These are phyloP conservation scores for Dascillus cervinus DNA, from an alignment of 2,888 invertebrate species.

Conservation along the genomic window DNA sequence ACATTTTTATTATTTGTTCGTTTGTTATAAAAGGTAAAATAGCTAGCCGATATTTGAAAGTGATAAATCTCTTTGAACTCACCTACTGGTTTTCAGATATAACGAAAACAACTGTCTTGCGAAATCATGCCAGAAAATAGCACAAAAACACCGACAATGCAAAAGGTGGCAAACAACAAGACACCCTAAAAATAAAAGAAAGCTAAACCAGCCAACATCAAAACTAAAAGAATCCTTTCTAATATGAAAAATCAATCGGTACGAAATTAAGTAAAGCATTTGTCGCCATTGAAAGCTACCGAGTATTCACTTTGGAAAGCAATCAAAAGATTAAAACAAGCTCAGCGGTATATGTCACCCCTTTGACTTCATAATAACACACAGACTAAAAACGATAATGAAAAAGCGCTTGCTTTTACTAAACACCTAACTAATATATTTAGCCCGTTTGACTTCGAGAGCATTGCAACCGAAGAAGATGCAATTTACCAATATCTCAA, in stretches of 20 bases:
- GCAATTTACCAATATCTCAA: conserved; percentile 3
- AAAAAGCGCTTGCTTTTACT: conserved; percentile 1
- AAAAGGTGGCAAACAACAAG: conserved; percentile 1
- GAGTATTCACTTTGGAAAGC: conserved; percentile 1
- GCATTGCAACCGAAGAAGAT: conserved; percentile 1
- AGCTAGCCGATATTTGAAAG: no score
- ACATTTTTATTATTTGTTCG: no score
- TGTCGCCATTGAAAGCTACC: conserved; percentile 1
- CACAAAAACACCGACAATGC: conserved; percentile 2
- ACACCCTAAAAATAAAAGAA: conserved; percentile 1
- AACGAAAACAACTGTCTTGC: no score
- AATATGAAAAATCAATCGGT: no score
- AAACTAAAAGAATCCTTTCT: conserved; percentile 1
- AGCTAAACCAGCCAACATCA: not conserved
- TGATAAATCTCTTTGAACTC: no score
- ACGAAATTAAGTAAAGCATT: not conserved
- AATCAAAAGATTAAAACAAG: conserved; percentile 1
- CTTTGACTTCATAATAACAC: no score
- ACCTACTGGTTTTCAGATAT: no score
- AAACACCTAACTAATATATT: conserved; percentile 1
- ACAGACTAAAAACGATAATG: conserved; percentile 2
- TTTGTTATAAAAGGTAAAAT: no score
- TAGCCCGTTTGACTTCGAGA: conserved; percentile 1
- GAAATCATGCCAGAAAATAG: no score
- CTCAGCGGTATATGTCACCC: conserved; percentile 1